A percentile compares a stretch with the other conserved stretches of the same genome.
Evolutionary conservation across 2,113 vertebrate species (phyloP).

Genomic region (Motacilla tschutschensis): DNA sequence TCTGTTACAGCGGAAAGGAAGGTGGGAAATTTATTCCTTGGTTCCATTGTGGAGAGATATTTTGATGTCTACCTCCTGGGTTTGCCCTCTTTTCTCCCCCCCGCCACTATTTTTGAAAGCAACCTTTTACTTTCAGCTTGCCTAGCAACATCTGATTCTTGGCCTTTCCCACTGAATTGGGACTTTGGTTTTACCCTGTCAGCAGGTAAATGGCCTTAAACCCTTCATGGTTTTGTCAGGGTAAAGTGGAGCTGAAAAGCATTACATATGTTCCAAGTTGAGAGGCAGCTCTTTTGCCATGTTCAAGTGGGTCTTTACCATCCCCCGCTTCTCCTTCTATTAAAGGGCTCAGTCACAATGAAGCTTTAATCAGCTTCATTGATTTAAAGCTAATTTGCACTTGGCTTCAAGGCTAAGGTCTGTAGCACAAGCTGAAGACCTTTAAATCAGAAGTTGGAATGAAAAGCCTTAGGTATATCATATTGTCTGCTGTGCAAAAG

Average conservation of each 20-base stretch:
- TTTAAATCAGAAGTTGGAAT: conserved; percentile 76
- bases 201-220: conserved; percentile 81
- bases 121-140: conserved; percentile 72
- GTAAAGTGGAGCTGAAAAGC: conserved; percentile 69
- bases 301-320: conserved; percentile 73
- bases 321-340: conserved; percentile 44
- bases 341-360: conserved; percentile 74
- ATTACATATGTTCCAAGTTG: conserved; percentile 77
- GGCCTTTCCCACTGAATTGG: conserved; percentile 79
- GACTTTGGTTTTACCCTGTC: conserved; percentile 78
- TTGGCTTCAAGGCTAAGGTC: conserved; percentile 83
- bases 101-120: conserved; percentile 12
- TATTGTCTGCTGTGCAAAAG: conserved; percentile 66
- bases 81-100: not conserved
- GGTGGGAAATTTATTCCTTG: conserved; percentile 68
- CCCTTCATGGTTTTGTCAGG: conserved; percentile 71
- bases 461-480: conserved; percentile 77
- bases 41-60: conserved; percentile 59
- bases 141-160: conserved; percentile 86
- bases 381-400: conserved; percentile 86
- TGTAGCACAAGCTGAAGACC: conserved; percentile 75
- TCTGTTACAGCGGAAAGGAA: not conserved
- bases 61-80: conserved; percentile 65
- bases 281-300: conserved; percentile 73
- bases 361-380: conserved; percentile 84